Conservation (phyloP, 2,888 invertebrate genomes). For the Xylocampa areola region DNA sequence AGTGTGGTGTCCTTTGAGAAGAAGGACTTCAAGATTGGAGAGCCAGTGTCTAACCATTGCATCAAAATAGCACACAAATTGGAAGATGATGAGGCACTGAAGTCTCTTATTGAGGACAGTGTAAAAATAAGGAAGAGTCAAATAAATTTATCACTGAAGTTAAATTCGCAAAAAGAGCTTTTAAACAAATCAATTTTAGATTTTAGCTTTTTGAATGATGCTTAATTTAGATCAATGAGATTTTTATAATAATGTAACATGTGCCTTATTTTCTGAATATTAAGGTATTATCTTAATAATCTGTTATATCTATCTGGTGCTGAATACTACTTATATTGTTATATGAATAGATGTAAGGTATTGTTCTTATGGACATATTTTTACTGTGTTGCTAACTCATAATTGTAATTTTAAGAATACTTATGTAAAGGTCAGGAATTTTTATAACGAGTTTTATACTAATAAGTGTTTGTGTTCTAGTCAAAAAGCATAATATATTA, state of each 20-base stretch:
- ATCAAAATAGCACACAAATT: conserved; percentile 68
- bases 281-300: conserved; percentile 2
- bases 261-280: conserved; percentile 47
- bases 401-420: background rate
- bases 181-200: conserved; percentile 74
- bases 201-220: conserved; percentile 80
- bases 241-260: conserved; percentile 10
- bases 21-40: conserved; percentile 85
- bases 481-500: conserved; percentile 53
- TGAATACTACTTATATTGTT: conserved; percentile 11
- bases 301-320: conserved; percentile 14
- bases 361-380: conserved; percentile 6
- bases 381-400: conserved; percentile 31
- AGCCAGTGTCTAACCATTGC: conserved; percentile 77
- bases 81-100: conserved; percentile 74
- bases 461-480: conserved; percentile 63
- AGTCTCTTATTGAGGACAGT: conserved; percentile 83
- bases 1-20: conserved; percentile 86
- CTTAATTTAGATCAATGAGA: conserved; percentile 35
- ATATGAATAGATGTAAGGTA: conserved; percentile 14
- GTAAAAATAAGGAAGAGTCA: conserved; percentile 79
- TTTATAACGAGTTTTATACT: conserved; percentile 6
- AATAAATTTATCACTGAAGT: conserved; percentile 72
- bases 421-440: background rate
- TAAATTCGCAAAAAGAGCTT: conserved; percentile 77